Conservation (phyloP, 2,888 invertebrate genomes). For the Alcis repandata region DNA sequence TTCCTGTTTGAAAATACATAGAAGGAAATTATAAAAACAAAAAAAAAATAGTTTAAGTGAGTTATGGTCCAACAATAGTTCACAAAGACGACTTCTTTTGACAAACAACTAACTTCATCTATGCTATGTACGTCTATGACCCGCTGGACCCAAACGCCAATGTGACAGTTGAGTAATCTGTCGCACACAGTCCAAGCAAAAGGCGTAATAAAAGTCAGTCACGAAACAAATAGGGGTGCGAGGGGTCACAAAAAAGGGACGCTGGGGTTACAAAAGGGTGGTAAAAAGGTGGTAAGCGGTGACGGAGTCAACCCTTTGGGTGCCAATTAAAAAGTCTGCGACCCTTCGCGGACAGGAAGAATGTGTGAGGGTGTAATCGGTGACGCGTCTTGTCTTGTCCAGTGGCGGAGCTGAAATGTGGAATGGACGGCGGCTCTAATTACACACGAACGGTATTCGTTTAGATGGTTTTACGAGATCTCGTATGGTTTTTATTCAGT, state of each 20-base stretch:
- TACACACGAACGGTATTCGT: neutral
- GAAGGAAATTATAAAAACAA: no score
- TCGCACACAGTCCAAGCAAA: slow-evolving; percentile 20
- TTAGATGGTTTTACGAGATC: neutral
- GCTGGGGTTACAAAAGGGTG: slow-evolving; percentile 15
- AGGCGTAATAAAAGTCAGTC: slow-evolving; percentile 33
- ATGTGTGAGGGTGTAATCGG: neutral
- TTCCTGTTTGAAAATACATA: no score
- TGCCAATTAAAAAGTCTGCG: slow-evolving; percentile 20
- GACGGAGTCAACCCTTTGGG: slow-evolving; percentile 10
- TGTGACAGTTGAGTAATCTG: slow-evolving; percentile 25
- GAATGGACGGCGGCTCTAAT: neutral
- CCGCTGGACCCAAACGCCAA: slow-evolving; percentile 7
- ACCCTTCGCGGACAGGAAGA: slow-evolving; percentile 1
- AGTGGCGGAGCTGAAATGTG: neutral
- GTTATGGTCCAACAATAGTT: no score
- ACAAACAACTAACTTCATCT: neutral
- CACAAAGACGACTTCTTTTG: no score
- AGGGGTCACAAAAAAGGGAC: slow-evolving; percentile 16
- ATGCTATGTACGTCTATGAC: neutral
- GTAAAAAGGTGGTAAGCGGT: slow-evolving; percentile 20
- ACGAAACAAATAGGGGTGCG: slow-evolving; percentile 23
- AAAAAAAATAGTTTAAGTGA: no score
- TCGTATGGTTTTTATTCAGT: neutral
- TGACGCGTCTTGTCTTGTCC: slow-evolving; percentile 2